Evolutionary conservation across 2,113 vertebrate genomes (phyloP).

Genomic region (Canis aureus): DNA sequence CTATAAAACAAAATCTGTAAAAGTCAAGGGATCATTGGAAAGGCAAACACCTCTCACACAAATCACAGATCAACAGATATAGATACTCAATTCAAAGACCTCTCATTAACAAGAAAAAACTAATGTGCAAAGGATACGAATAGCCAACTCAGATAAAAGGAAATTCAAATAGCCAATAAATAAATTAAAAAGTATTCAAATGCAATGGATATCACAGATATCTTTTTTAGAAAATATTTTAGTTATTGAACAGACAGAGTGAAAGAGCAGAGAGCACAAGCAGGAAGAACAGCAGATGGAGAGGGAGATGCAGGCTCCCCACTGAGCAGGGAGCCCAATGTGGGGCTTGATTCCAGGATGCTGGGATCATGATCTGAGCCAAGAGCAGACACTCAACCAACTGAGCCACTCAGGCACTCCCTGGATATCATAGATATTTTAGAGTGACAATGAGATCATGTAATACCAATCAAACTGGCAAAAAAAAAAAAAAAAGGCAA

Average conservation of each 20-base stretch:
- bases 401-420: no score
- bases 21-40: neutral
- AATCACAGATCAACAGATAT: neutral
- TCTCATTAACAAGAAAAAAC: neutral
- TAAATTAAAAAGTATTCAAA: neutral
- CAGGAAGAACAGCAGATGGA: no score
- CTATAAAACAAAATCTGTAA: neutral
- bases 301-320: no score
- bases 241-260: no score
- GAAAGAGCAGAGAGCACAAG: no score
- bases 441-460: neutral
- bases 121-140: neutral
- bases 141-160: conserved; percentile 12
- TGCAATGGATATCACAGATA: neutral
- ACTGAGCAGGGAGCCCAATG: no score
- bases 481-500: neutral
- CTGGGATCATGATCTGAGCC: no score
- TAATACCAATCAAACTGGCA: neutral
- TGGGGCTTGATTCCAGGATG: no score
- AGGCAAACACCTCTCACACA: neutral
- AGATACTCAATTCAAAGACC: neutral
- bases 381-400: no score
- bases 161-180: neutral
- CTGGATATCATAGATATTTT: neutral
- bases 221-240: no score